Evolutionary conservation across 2,888 invertebrate species (phyloP).

Genomic region (Elysia crispata): DNA sequence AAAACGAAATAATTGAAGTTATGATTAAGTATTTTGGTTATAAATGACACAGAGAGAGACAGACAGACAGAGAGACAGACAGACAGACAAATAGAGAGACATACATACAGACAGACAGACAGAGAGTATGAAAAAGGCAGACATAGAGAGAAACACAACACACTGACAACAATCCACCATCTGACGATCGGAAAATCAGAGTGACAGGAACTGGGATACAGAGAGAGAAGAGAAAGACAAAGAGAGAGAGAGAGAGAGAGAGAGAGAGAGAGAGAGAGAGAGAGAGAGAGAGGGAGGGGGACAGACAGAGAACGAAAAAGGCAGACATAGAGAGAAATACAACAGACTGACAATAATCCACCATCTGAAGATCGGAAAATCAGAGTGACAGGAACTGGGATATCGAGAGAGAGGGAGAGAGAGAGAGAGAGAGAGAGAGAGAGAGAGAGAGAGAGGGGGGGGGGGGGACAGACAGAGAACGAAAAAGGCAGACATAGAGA

Average conservation of each 20-base stretch:
- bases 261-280: constrained; percentile 34
- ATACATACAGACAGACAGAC: background rate
- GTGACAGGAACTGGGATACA: background rate
- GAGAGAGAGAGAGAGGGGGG: constrained; percentile 30
- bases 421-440: constrained; percentile 19
- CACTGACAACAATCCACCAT: background rate
- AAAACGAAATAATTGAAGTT: too few relatives aligned
- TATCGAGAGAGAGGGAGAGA: too few relatives aligned
- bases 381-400: background rate
- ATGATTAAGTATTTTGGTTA: too few relatives aligned
- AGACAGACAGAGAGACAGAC: background rate
- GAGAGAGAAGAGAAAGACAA: too few relatives aligned
- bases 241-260: background rate
- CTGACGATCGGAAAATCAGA: background rate
- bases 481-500: background rate
- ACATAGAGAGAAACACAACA: background rate
- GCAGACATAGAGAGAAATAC: background rate
- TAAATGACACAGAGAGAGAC: too few relatives aligned
- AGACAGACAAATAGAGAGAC: constrained; percentile 26
- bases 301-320: background rate
- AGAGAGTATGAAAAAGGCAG: background rate
- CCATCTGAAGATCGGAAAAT: too few relatives aligned
- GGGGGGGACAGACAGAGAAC: background rate
- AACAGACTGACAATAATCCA: background rate
- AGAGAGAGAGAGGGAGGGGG: constrained; percentile 13